phyloP scores from a whole-genome alignment of 2,888 invertebrate genomes.

The Dryococelus australis region DNA sequence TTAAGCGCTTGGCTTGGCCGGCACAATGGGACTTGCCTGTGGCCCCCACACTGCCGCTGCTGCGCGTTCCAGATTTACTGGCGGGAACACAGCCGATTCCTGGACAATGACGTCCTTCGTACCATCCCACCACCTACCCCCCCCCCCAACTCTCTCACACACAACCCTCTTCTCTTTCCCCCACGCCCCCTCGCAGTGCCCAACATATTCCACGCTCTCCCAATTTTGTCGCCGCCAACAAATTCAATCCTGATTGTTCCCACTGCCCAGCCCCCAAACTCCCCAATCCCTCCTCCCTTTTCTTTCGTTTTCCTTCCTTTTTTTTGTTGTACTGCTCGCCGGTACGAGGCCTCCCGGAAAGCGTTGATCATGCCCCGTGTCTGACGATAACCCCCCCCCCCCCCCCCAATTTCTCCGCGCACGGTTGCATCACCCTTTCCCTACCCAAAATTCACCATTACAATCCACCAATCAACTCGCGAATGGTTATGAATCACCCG shows the following conservation, averaged over 20 bases:
- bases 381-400: neutral
- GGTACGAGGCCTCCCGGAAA: neutral
- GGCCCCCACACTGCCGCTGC: neutral
- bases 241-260: neutral
- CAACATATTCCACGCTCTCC: neutral
- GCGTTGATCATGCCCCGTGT: neutral
- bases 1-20: neutral
- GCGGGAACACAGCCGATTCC: neutral
- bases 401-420: too few relatives aligned
- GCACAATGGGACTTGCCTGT: neutral
- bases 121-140: neutral
- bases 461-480: too few relatives aligned
- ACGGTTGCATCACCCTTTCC: neutral
- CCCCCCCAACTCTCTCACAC: neutral
- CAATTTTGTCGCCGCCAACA: slow-evolving; percentile 1
- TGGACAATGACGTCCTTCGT: neutral
- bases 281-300: neutral
- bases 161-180: too few relatives aligned
- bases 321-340: neutral
- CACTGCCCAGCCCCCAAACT: neutral
- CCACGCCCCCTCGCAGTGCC: neutral
- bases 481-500: neutral
- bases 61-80: neutral
- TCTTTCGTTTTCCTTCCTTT: neutral
- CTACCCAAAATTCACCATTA: neutral